Percentiles rank a stretch among this genome's conserved stretches.
These are phyloP conservation scores for Apodemia mormo DNA, from an alignment of 2,888 invertebrate genomes.

Conservation along the genomic window DNA sequence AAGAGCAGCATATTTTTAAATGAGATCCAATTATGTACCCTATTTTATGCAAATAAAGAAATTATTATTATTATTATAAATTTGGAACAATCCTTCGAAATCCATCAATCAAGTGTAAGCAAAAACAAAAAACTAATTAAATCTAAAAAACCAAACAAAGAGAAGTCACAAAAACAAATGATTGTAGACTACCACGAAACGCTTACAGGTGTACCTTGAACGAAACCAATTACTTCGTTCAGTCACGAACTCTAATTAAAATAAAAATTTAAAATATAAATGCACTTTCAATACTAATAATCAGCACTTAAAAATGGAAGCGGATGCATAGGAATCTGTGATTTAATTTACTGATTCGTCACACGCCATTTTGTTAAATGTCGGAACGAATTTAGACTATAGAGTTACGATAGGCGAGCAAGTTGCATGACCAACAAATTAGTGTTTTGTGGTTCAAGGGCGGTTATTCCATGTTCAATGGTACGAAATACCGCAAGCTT, in stretches of 20 bases:
- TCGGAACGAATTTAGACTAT: slow-evolving; percentile 35
- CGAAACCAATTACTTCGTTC: neutral
- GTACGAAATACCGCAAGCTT: neutral
- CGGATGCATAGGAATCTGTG: slow-evolving; percentile 26
- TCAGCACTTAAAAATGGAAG: neutral
- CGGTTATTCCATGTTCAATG: neutral
- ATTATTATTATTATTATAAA: no score
- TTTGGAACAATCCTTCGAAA: no score
- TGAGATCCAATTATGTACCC: no score
- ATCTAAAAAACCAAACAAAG: neutral
- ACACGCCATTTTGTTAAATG: slow-evolving; percentile 31
- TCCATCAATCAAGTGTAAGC: no score
- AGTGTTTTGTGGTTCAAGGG: neutral
- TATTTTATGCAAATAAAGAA: no score
- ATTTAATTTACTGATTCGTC: slow-evolving; percentile 34
- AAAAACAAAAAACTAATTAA: no score
- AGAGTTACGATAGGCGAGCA: slow-evolving; percentile 7
- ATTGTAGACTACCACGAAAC: neutral
- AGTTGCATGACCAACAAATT: slow-evolving; percentile 5
- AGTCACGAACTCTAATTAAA: neutral
- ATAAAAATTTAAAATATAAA: slow-evolving; percentile 7
- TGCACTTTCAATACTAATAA: slow-evolving; percentile 7
- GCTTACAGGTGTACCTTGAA: neutral
- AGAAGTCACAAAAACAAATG: neutral
- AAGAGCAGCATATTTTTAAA: no score